A percentile compares a stretch with the other conserved stretches of the same genome.
These are phyloP conservation scores for Caranx ignobilis DNA, from an alignment of 2,113 vertebrate genomes.

Conservation along the genomic window DNA sequence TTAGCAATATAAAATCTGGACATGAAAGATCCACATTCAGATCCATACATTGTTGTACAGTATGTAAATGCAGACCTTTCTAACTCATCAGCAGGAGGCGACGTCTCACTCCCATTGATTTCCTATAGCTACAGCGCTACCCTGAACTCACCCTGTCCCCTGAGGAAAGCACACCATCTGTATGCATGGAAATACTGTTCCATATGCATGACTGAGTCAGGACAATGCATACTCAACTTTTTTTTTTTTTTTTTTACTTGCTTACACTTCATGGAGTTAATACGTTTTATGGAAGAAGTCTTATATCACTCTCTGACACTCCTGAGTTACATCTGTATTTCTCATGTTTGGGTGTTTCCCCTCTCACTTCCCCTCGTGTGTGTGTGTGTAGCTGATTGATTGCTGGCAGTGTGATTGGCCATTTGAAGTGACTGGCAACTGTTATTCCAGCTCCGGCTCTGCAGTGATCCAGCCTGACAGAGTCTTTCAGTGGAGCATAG, in stretches of 20 bases:
- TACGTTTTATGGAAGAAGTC: background rate
- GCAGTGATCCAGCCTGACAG: constrained; percentile 14
- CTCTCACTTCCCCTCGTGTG: background rate
- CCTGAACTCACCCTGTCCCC: constrained; percentile 42
- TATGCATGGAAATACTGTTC: constrained; percentile 55
- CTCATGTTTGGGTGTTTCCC: background rate
- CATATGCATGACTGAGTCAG: constrained; percentile 65
- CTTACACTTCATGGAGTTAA: background rate
- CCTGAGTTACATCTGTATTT: background rate
- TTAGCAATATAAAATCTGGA: background rate
- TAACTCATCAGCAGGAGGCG: constrained; percentile 45
- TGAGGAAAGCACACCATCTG: constrained; percentile 38
- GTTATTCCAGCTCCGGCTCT: background rate
- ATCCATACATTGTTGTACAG: background rate
- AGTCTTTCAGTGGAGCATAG: background rate
- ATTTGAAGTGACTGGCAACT: constrained; percentile 32
- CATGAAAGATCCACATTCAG: background rate
- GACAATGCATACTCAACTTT: constrained; percentile 15
- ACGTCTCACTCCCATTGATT: constrained; percentile 60
- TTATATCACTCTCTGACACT: background rate
- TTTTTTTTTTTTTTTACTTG: constrained; percentile 2
- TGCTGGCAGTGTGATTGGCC: constrained; percentile 20
- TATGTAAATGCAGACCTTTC: constrained; percentile 55
- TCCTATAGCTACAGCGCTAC: constrained; percentile 43
- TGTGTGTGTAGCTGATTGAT: background rate